These are phyloP conservation scores for Bryconaethiops microstoma DNA, from an alignment of 2,797 vertebrate species.

Conservation along the genomic window DNA sequence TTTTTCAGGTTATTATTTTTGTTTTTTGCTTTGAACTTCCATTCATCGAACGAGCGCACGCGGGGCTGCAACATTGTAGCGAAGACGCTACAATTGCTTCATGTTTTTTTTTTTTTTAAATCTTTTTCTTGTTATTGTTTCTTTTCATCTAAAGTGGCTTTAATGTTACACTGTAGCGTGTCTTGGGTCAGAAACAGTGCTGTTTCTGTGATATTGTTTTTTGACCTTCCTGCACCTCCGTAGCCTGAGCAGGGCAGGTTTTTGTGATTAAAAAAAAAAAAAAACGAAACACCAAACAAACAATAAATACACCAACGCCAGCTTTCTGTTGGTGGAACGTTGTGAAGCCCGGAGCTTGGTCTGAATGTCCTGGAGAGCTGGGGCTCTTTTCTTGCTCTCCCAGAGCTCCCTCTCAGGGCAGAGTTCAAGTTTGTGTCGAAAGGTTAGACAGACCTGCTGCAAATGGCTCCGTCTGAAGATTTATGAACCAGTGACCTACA, in stretches of 20 bases:
- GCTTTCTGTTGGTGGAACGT: constrained; percentile 42
- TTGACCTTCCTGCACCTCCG: background rate
- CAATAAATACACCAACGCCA: background rate
- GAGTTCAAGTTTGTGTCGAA: constrained; percentile 59
- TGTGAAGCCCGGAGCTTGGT: constrained; percentile 30
- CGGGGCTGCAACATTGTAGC: background rate
- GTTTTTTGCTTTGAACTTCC: background rate
- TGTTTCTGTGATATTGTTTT: background rate
- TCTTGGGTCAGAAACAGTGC: too few species aligned
- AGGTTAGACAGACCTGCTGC: constrained; percentile 44
- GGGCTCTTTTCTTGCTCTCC: constrained; percentile 22
- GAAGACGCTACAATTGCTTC: too few species aligned
- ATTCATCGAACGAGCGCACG: background rate
- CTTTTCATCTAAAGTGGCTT: too few species aligned
- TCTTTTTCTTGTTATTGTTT: too few species aligned
- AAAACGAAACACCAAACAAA: too few species aligned
- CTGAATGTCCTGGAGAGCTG: constrained; percentile 14
- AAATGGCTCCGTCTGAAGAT: constrained; percentile 11
- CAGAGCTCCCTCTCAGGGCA: constrained; percentile 42
- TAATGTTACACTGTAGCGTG: background rate
- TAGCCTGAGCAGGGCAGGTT: constrained; percentile 13
- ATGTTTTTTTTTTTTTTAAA: too few species aligned
- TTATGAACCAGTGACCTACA: constrained; percentile 27
- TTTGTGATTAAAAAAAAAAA: constrained; percentile 3
- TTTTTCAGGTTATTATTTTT: background rate